A percentile compares a stretch with the other conserved stretches of the same genome.
Evolutionary conservation across 2,888 invertebrate genomes (phyloP).

Genomic region (Seira ritae): DNA sequence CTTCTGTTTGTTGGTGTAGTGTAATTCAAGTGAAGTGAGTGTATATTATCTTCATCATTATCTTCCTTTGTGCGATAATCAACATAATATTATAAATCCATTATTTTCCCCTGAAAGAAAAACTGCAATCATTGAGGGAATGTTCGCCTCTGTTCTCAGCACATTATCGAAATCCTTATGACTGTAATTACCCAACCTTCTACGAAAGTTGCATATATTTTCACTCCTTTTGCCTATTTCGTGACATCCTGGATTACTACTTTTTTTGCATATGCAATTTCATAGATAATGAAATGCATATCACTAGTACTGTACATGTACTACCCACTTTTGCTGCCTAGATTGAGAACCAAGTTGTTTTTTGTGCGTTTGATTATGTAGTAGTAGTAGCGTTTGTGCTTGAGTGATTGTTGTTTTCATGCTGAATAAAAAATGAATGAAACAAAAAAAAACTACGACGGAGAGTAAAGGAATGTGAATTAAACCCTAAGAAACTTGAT

Average conservation of each 20-base stretch:
- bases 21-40: no score
- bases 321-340: no score
- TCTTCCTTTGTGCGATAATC: not conserved
- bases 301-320: no score
- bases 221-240: conserved; percentile 31
- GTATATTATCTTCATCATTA: no score
- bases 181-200: conserved; percentile 39
- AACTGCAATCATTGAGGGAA: not conserved
- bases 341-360: no score
- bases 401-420: not conserved
- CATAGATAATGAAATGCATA: no score
- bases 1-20: no score
- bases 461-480: conserved; percentile 1
- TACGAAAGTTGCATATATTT: conserved; percentile 21
- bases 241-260: conserved; percentile 50
- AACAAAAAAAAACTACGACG: not conserved
- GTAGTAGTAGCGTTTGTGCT: no score
- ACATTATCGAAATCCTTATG: conserved; percentile 17
- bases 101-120: not conserved
- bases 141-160: not conserved
- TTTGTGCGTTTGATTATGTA: no score
- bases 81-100: conserved; percentile 4
- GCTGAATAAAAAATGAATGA: not conserved
- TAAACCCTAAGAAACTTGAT: not conserved
- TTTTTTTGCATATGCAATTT: not conserved